A percentile compares a stretch with the other conserved stretches of the same genome.
These are phyloP conservation scores for Drosophila subpulchrella DNA, from an alignment of 1,140 invertebrate species.

Conservation along the genomic window DNA sequence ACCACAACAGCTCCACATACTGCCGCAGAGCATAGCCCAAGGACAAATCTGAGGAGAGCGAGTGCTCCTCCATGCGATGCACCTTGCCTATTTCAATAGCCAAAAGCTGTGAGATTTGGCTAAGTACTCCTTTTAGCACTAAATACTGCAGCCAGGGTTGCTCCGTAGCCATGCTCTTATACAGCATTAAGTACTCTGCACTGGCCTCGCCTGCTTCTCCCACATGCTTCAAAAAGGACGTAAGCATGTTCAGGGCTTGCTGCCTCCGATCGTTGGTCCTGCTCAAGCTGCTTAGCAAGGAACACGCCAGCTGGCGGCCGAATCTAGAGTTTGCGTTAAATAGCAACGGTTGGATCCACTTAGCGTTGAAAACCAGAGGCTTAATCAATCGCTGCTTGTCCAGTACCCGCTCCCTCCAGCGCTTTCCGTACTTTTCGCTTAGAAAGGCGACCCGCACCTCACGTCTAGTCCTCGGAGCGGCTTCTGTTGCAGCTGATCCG, in stretches of 20 bases:
- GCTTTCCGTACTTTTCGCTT: constrained; percentile 91
- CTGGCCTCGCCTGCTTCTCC: constrained; percentile 94
- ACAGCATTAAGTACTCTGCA: constrained; percentile 95
- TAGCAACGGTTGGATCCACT: constrained; percentile 95
- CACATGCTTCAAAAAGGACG: constrained; percentile 94
- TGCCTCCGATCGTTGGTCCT: constrained; percentile 84
- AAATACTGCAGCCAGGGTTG: constrained; percentile 97
- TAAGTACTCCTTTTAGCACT: constrained; percentile 93
- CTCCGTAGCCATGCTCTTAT: constrained; percentile 93
- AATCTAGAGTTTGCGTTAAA: constrained; percentile 96
- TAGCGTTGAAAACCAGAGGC: constrained; percentile 84
- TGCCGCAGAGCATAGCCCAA: constrained; percentile 96
- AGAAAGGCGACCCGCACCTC: constrained; percentile 87
- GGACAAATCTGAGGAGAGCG: constrained; percentile 96
- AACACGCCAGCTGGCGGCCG: constrained; percentile 94
- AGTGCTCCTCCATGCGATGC: constrained; percentile 94
- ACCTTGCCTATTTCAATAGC: constrained; percentile 94
- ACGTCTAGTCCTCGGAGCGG: constrained; percentile 19
- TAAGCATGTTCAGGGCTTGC: constrained; percentile 93
- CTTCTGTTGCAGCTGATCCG: constrained; percentile 3
- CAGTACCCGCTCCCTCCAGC: constrained; percentile 85
- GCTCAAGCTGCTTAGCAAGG: constrained; percentile 93
- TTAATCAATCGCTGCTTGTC: constrained; percentile 66
- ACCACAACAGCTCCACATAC: constrained; percentile 93
- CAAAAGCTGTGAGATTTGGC: constrained; percentile 93